These are phyloP conservation scores for Graptemys geographica DNA, from an alignment of 2,797 vertebrate species.

Conservation along the genomic window DNA sequence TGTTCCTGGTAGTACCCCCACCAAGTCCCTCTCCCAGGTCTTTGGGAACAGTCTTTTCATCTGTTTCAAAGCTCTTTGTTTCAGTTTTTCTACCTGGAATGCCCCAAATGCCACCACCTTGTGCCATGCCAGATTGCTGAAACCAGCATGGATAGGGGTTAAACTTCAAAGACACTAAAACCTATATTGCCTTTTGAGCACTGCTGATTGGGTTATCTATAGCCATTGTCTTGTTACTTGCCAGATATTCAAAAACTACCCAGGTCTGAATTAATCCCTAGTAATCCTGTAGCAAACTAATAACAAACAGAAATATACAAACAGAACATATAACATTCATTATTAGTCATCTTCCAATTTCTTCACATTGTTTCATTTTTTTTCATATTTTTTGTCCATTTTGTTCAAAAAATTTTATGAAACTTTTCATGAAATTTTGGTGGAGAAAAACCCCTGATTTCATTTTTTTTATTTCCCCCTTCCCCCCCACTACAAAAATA, in stretches of 20 bases:
- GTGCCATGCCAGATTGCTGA: neutral
- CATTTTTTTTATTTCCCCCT: too few species aligned
- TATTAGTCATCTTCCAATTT: too few species aligned
- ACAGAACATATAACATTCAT: neutral
- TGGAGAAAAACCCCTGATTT: too few species aligned
- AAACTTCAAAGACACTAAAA: neutral
- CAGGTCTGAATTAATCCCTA: neutral
- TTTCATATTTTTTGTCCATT: too few species aligned
- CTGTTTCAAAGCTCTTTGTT: neutral
- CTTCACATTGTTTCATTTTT: too few species aligned
- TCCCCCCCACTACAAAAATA: too few species aligned
- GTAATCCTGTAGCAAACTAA: neutral
- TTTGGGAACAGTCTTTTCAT: neutral
- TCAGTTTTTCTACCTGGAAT: neutral
- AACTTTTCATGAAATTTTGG: too few species aligned
- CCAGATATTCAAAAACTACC: neutral
- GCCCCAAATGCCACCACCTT: neutral
- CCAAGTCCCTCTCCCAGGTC: neutral
- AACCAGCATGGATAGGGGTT: neutral
- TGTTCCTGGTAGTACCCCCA: too few species aligned
- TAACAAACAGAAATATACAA: neutral
- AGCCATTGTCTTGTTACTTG: too few species aligned
- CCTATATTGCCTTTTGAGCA: neutral
- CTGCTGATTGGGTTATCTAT: too few species aligned
- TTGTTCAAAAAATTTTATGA: too few species aligned